Evolutionary conservation across 2,888 invertebrate genomes (phyloP), one percentile per base, ranked within the genome.

Genomic region (Chromoteleia sp.): DNA sequence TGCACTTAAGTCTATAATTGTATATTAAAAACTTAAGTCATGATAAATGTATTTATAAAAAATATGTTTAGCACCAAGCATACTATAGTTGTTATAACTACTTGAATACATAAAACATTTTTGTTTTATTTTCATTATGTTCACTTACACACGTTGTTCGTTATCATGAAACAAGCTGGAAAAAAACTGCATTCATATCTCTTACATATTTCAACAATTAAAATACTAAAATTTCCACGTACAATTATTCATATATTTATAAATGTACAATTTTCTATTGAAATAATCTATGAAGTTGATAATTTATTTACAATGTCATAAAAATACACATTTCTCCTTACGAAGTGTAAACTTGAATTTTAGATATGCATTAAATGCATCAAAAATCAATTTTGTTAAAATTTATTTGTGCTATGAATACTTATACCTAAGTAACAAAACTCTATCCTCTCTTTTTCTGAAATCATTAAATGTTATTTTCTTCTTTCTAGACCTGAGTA

Each of bases 241-340:
- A 48, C 48, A 48, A 21, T 48, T n/a, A 15, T 48, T 48, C 10
- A 29, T 50, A 6, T 14, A 54, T 36, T 54, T 54, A 54, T 54
- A 54, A 52, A 33, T 29, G 15, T 52, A 52, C 54, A 54, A 29
- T 30, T 54, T 19, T 15, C n/a, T 6, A 30, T 21, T 14, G 17
- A 54, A 14, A 29, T 52, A 52, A 29, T 52, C n/a, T 29, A 12
- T 21, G 1, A 14, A 52, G 14, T 10, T 2, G n/a, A 52, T 29
- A 25, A 29, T 52, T 52, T 52, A 52, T 52, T 25, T 52, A 52
- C 50, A 52, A 29, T 1, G 25, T 14, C 21, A 8, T n/a, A n/a
- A 25, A 52, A 25, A 21, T 29, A 29, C 29, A 19, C 17, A 7
- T 33, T 33, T 33, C 10, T 10, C 10, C 25, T 25, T 25, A 25